Conservation (phyloP, 2,888 invertebrate species). For the Mythimna albipuncta region DNA sequence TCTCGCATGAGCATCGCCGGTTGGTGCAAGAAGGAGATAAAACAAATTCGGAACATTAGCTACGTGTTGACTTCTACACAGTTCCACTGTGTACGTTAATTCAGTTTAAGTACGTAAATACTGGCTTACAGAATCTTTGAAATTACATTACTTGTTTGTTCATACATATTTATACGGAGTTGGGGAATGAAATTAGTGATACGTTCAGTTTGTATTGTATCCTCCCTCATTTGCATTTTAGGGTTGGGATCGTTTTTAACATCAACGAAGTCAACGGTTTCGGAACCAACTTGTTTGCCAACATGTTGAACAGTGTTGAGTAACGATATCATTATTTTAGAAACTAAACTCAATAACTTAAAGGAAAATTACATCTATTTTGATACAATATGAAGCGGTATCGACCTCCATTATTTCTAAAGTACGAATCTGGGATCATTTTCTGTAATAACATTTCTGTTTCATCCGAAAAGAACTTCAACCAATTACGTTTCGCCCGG, state of each 20-base stretch:
- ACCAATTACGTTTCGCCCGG: constrained; percentile 56
- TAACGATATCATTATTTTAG: constrained; percentile 6
- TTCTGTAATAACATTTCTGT: constrained; percentile 57
- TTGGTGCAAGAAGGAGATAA: constrained; percentile 39
- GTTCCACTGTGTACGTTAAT: constrained; percentile 54
- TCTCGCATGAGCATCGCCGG: constrained; percentile 14
- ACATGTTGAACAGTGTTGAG: neutral
- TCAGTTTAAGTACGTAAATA: constrained; percentile 61
- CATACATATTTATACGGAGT: constrained; percentile 58
- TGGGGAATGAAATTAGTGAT: constrained; percentile 56
- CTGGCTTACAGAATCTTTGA: constrained; percentile 61
- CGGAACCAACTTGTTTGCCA: neutral
- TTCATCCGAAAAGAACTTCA: constrained; percentile 50
- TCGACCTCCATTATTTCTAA: constrained; percentile 45
- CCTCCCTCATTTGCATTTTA: constrained; percentile 49
- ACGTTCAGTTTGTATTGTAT: constrained; percentile 47
- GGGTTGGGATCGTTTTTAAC: constrained; percentile 38
- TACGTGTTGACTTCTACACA: constrained; percentile 59
- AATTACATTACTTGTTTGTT: constrained; percentile 61
- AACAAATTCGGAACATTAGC: constrained; percentile 47
- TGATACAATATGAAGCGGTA: constrained; percentile 15
- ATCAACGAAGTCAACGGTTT: neutral
- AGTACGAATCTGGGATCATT: constrained; percentile 52
- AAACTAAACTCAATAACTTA: constrained; percentile 5
- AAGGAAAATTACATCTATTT: constrained; percentile 26